Evolutionary conservation across 1,140 invertebrate species (phyloP), one percentile per base, ranked within the genome.

Genomic region (Neocloeon triangulifer): DNA sequence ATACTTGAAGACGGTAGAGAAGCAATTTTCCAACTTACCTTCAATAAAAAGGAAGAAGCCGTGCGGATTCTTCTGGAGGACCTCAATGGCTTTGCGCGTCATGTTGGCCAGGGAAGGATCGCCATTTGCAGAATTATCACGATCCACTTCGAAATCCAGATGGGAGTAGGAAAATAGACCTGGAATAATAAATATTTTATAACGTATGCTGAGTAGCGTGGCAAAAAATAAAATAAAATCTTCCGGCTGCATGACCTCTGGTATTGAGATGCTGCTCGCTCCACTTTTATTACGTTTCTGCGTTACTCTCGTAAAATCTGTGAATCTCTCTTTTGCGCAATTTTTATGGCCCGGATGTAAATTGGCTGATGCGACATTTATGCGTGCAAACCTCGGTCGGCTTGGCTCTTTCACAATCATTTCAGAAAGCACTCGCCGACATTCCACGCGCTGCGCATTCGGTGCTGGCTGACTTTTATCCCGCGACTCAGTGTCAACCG

Each of bases 31-130:
- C 8, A 9, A 39, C 51, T 57, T 49, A 82, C 80, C 81, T 66
- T 91, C 85, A 4, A 89, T 76, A 43, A 91, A 74, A 8, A 91
- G 52, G 46, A 91, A 84, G 51, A 71, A 91, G 17, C 85, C 85
- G 26, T 75, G 66, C 7, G 69, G 54, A 50, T 80, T 81, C 39
- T 73, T 73, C 16, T 61, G 59, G 5, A 92, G 59, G 26, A 85
- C 66, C 28, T 66, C 60, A 19, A 92, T 67, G 2, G 85, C 84
- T 9, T 70, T 69, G 37, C 69, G 62, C 1, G 79, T 79, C 63
- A 92, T 77, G 45, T 89, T 79, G 0, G 68, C 66, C 0, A 92
- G 51, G 2, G 76, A 73, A 0, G 78, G 77, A 48, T 78, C 66
- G 2, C 68, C 62, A 7, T 49, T 59, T 5, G 69, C 66, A 34